These are phyloP conservation scores for Enteromius radiatus DNA, from an alignment of 2,797 vertebrate species.

Conservation along the genomic window DNA sequence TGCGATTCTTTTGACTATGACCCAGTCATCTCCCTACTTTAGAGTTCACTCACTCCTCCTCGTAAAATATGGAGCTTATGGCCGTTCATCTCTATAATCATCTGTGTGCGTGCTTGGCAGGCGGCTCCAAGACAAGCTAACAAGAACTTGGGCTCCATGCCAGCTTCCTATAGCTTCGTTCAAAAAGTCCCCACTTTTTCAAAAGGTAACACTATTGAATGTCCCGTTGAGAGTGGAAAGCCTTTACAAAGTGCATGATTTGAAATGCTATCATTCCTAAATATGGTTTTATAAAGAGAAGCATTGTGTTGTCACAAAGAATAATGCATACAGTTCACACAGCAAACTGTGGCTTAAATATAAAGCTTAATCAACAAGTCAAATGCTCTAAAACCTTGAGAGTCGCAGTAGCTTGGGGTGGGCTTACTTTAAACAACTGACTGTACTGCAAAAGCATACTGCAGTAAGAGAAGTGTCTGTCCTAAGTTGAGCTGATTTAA, in stretches of 20 bases:
- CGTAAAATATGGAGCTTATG: slow-evolving; percentile 76
- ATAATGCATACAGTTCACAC: slow-evolving; percentile 38
- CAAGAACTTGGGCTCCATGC: slow-evolving; percentile 66
- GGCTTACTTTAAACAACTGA: slow-evolving; percentile 30
- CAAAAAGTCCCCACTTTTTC: slow-evolving; percentile 45
- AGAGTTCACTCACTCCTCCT: slow-evolving; percentile 70
- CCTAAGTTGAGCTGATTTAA: neutral
- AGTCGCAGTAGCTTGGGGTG: slow-evolving; percentile 17
- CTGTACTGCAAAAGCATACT: neutral
- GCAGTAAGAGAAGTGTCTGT: neutral
- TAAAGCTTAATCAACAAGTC: slow-evolving; percentile 47
- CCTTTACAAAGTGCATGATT: slow-evolving; percentile 36
- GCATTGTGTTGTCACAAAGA: slow-evolving; percentile 42
- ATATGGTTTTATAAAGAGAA: slow-evolving; percentile 42
- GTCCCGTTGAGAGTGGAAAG: slow-evolving; percentile 47
- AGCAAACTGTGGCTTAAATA: slow-evolving; percentile 28
- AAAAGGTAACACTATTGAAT: slow-evolving; percentile 52
- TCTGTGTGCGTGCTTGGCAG: slow-evolving; percentile 65
- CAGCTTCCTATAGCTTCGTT: slow-evolving; percentile 60
- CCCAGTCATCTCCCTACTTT: slow-evolving; percentile 69
- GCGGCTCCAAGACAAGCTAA: slow-evolving; percentile 63
- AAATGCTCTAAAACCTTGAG: slow-evolving; percentile 11
- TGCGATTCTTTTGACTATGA: slow-evolving; percentile 66
- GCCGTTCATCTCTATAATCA: slow-evolving; percentile 81
- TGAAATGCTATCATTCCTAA: slow-evolving; percentile 53